Evolutionary conservation across 2,113 vertebrate species (phyloP), one percentile per base, ranked within the genome.

Genomic region (Osmerus mordax): DNA sequence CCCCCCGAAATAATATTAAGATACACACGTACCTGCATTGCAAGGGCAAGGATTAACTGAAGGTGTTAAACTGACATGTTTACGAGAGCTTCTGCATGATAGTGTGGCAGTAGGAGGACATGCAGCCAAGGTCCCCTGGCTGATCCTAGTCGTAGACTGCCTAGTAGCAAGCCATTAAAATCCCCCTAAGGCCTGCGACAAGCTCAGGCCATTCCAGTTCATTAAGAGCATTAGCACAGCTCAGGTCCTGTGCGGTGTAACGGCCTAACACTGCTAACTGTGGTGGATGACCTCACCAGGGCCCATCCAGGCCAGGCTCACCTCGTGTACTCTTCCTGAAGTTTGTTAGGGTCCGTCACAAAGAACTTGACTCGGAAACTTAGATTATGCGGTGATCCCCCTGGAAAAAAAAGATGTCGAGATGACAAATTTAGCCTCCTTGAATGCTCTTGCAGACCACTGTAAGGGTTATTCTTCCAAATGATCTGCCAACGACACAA

Each of bases 361-460:
- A 98, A 99, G 91, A 99, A 99, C 91, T 99, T 99, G 84, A 99
- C 97, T 94, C 97, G 94, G 89, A 99, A 99, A 84, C 94, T 98
- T 87, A 99, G 89, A 87, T 87, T 95, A 85, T 99, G 95, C 76
- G 96, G 96, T 68, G 97, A 99, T 77, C 96, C 96, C 94, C 96
- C 97, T 99, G 88, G 2, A n/a, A 70, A 13, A 25, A 7, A 73
- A 14, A 21, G 54, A 25, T 3, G 6, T 36, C 13, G 2, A 28
- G 15, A 47, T 28, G 32, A 47, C 41, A 47, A 8, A 47, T 47
- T 47, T 11, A 47, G 41, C 41, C 41, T 47, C 41, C 41, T 11
- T 11, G 41, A 47, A 47, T 47, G 1, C 41, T 47, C 32, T 36
- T 7, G 32, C 32, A 36, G 32, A 36, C 32, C 32, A 36, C 32